Conservation (phyloP, 2,888 invertebrate genomes). For the Pasiphila rectangulata region DNA sequence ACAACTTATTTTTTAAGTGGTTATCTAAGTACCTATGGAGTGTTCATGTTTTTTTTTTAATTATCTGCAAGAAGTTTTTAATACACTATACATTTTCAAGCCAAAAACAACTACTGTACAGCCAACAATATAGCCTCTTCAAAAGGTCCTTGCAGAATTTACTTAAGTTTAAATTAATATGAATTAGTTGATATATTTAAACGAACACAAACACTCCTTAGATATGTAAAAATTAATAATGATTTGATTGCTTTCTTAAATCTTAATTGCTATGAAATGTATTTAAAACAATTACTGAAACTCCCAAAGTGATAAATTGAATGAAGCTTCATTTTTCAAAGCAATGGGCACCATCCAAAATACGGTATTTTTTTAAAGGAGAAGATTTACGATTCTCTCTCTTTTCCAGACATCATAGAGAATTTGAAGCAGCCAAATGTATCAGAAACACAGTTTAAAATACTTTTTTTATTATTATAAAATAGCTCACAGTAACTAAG, state of each 20-base stretch:
- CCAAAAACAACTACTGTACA: slow-evolving; percentile 73
- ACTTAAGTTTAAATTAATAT: slow-evolving; percentile 5
- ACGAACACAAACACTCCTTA: slow-evolving; percentile 46
- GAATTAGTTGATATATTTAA: slow-evolving; percentile 5
- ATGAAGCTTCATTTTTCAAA: no score
- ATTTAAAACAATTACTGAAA: no score
- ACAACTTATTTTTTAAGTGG: slow-evolving; percentile 74
- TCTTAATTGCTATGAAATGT: no score
- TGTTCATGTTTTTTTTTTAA: slow-evolving; percentile 45
- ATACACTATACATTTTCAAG: slow-evolving; percentile 64
- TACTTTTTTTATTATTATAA: no score
- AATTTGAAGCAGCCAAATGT: no score
- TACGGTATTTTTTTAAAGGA: no score
- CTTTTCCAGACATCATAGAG: no score
- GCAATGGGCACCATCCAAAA: no score
- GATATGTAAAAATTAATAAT: slow-evolving; percentile 45
- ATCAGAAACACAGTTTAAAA: no score
- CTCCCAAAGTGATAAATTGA: no score
- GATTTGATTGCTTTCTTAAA: slow-evolving; percentile 40
- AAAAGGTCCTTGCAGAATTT: slow-evolving; percentile 45
- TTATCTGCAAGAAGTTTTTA: slow-evolving; percentile 41
- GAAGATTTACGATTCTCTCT: no score
- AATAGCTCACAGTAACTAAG: no score
- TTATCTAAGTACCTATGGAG: slow-evolving; percentile 56
- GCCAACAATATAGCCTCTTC: slow-evolving; percentile 64